Evolutionary conservation across 2,797 vertebrate genomes (phyloP), one percentile per base, ranked within the genome.

Genomic region (Labeo calbasu): DNA sequence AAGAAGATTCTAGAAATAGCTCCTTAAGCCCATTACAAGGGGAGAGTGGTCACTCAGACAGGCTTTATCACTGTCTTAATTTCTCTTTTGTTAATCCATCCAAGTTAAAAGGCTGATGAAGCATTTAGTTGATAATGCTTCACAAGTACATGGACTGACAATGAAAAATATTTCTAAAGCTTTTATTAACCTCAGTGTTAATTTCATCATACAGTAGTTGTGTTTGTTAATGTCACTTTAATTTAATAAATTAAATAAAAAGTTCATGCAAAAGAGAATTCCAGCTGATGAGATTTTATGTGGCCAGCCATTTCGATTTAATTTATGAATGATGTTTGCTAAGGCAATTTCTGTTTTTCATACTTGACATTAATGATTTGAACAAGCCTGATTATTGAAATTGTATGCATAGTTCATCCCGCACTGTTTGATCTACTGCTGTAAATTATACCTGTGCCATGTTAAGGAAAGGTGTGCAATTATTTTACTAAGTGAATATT

Each of bases 1-100:
- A 82, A 51, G 48, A 25, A 40, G 71, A 55, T 51, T 46, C 46
- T 40, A 79, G 87, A 92, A 92, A 93, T 93, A 95, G 69, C 71
- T 81, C 63, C 17, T 43, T 93, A 94, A 95, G 89, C 91, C 91
- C 90, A 92, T 94, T 93, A 94, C 86, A 69, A 65, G 70, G 86
- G 75, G 72, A 75, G 77, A 83, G 83, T 84, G 90, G 87, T 91
- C 88, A 86, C 87, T 84, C 68, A 61, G 77, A 79, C 13, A 25
- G 85, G 25, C 36, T 69, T 50, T 21, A 65, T 78, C 40, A 19
- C 21, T 1, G 15, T 71, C 48, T 51, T 78, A 65, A 50, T 53
- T 23, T 79, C 63, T 68, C 48, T 66, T 79, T 68, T 65, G 77
- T 79, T 79, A 79, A 79, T 79, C 77, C 28, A 66, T 15, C 43